Percentiles rank a stretch among this genome's conserved stretches.
Evolutionary conservation across 1,140 invertebrate genomes (phyloP).

Genomic region (Ephestia elutella): DNA sequence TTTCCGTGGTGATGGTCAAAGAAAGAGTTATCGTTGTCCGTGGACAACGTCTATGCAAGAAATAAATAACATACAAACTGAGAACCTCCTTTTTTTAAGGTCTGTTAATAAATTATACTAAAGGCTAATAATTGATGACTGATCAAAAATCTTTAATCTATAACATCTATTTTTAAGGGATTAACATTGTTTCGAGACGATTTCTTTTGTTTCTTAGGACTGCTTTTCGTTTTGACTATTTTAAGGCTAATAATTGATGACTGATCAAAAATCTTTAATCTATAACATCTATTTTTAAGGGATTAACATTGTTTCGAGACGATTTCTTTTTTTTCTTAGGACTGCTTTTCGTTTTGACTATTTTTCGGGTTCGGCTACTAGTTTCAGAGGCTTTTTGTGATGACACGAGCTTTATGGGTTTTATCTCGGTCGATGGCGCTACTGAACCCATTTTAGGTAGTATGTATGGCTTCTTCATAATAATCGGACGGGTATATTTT

Average conservation of each 20-base stretch:
- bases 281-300: background rate
- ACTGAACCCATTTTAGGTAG: background rate
- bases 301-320: background rate
- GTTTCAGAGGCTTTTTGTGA: background rate
- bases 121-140: too few species aligned
- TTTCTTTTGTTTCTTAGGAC: background rate
- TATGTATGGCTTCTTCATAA: constrained; percentile 11
- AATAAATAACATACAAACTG: too few species aligned
- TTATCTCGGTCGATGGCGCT: background rate
- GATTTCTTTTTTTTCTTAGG: background rate
- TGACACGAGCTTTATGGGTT: background rate
- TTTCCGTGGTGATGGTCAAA: too few species aligned
- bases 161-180: background rate
- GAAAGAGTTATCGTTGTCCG: too few species aligned
- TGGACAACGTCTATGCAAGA: too few species aligned
- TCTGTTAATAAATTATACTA: too few species aligned
- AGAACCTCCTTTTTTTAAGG: too few species aligned
- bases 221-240: background rate
- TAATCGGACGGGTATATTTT: constrained; percentile 14
- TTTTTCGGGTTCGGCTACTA: background rate
- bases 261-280: background rate
- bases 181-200: background rate
- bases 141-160: background rate
- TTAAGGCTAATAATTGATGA: too few species aligned
- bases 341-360: background rate